Percentiles rank a stretch among this genome's conserved stretches.
Evolutionary conservation across 1,140 invertebrate species (phyloP).

Genomic region (Heliothis subflexa): DNA sequence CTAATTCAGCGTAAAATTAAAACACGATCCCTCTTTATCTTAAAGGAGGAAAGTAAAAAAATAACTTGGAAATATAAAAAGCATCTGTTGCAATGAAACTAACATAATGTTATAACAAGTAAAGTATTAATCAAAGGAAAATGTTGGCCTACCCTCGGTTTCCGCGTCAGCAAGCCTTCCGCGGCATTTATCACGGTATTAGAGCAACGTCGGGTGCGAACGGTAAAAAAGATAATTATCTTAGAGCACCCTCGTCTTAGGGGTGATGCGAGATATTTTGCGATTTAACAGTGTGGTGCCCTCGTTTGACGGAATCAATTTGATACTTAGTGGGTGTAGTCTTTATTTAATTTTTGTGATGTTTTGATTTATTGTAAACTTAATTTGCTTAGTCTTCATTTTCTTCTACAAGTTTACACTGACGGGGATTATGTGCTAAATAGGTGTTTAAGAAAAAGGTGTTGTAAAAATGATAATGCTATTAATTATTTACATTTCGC

Average conservation of each 20-base stretch:
- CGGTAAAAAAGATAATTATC: constrained; percentile 86
- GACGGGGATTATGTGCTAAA: too few relatives aligned
- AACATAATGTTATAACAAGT: constrained; percentile 66
- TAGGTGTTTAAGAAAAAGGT: too few relatives aligned
- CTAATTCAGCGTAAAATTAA: constrained; percentile 82
- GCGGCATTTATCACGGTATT: constrained; percentile 85
- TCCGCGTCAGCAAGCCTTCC: constrained; percentile 84
- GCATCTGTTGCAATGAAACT: constrained; percentile 83
- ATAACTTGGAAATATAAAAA: constrained; percentile 79
- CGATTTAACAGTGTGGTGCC: background rate
- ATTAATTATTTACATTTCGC: too few relatives aligned
- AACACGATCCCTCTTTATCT: constrained; percentile 69
- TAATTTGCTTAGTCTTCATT: too few relatives aligned
- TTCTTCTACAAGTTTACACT: too few relatives aligned
- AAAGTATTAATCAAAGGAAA: constrained; percentile 81
- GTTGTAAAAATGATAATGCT: too few relatives aligned
- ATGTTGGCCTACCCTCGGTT: constrained; percentile 69
- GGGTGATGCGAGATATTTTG: constrained; percentile 24
- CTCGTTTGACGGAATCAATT: background rate
- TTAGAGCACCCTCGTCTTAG: constrained; percentile 81
- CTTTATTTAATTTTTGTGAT: too few relatives aligned
- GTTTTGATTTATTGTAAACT: too few relatives aligned
- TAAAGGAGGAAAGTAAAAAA: constrained; percentile 66
- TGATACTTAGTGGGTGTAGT: background rate
- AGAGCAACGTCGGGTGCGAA: constrained; percentile 75